phyloP scores from a whole-genome alignment of 1,140 invertebrate genomes.

The Mactra quadrangularis region DNA sequence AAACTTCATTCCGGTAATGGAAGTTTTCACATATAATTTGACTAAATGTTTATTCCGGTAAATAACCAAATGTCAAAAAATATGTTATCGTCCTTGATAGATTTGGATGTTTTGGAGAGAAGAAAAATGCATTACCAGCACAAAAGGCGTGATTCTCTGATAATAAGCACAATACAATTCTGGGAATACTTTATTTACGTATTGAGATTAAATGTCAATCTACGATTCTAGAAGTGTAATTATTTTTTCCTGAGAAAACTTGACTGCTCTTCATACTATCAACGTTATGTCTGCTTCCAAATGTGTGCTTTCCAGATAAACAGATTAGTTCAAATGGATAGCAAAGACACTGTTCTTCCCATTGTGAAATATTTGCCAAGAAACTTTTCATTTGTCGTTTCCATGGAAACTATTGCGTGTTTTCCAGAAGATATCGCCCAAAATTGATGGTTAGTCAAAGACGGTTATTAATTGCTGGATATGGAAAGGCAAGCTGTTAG shows the following conservation, averaged over 20 bases:
- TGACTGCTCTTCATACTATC: neutral
- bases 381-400: slow-evolving; percentile 50
- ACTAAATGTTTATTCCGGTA: no score
- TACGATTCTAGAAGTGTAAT: slow-evolving; percentile 2
- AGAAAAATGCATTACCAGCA: no score
- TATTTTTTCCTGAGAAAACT: neutral
- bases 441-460: slow-evolving; percentile 56
- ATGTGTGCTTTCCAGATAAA: slow-evolving; percentile 34
- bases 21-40: no score
- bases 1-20: no score
- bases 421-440: slow-evolving; percentile 45
- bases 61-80: no score
- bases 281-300: slow-evolving; percentile 9
- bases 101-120: no score
- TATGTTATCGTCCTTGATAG: no score
- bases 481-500: slow-evolving; percentile 39
- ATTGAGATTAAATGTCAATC: slow-evolving; percentile 10
- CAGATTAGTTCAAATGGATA: slow-evolving; percentile 31
- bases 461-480: slow-evolving; percentile 48
- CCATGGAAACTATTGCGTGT: slow-evolving; percentile 54
- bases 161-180: no score
- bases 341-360: slow-evolving; percentile 28
- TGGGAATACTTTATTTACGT: slow-evolving; percentile 7
- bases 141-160: no score
- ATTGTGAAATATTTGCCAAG: slow-evolving; percentile 57